These are phyloP conservation scores for Diplogasteroides magnus DNA, from an alignment of 1,140 invertebrate species.

Conservation along the genomic window DNA sequence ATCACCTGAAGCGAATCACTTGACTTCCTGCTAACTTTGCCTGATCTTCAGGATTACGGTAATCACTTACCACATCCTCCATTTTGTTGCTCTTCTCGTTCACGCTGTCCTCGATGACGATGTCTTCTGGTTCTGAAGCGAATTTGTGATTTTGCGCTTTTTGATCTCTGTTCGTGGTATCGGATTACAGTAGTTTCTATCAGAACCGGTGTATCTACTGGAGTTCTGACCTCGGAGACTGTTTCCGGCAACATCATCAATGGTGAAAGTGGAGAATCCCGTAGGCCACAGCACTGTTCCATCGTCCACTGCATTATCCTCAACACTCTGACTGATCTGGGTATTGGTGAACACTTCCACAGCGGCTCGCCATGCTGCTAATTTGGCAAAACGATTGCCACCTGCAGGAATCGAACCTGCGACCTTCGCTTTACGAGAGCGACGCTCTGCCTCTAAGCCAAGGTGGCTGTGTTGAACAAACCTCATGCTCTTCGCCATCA, in stretches of 20 bases:
- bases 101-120: neutral
- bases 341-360: neutral
- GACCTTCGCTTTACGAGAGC: conserved; percentile 1
- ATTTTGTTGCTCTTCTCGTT: conserved; percentile 8
- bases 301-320: neutral
- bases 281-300: no score
- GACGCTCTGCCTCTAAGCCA: neutral
- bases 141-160: no score
- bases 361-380: neutral
- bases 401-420: neutral
- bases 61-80: conserved; percentile 2
- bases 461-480: neutral
- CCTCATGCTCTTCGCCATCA: neutral
- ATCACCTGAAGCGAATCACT: neutral
- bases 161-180: no score
- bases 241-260: no score
- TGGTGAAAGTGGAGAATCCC: no score
- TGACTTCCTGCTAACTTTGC: no score
- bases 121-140: no score
- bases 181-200: no score
- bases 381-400: neutral
- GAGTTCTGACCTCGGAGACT: no score
- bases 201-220: no score
- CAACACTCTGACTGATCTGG: neutral
- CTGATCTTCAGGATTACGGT: neutral